phyloP scores from a whole-genome alignment of 2,888 invertebrate genomes.

The Saturnia pavonia region DNA sequence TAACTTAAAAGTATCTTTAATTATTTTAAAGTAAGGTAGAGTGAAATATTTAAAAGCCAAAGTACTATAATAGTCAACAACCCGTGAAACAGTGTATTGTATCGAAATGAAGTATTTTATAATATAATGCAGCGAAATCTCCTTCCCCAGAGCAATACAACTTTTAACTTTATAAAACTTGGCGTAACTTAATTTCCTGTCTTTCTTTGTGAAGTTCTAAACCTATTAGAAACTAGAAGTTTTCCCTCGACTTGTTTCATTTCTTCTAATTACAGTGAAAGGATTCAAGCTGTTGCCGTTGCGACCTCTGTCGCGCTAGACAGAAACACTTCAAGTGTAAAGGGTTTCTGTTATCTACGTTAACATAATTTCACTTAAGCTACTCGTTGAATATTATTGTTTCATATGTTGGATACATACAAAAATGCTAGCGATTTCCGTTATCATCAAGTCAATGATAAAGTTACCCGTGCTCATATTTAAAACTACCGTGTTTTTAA shows the following conservation, averaged over 20 bases:
- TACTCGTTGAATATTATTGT: neutral
- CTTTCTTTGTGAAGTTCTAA: conserved; percentile 4
- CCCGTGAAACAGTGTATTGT: neutral
- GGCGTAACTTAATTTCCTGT: neutral
- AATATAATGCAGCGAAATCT: neutral
- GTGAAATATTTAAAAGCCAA: neutral
- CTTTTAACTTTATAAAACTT: conserved; percentile 8
- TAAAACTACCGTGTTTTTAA: too few relatives aligned
- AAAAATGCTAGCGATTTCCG: too few relatives aligned
- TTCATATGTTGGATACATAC: too few relatives aligned
- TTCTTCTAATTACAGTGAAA: conserved; percentile 7
- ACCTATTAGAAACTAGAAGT: conserved; percentile 10
- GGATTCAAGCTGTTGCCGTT: neutral
- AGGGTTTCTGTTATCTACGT: neutral
- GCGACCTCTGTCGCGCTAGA: neutral
- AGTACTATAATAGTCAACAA: neutral
- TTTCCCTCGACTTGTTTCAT: neutral
- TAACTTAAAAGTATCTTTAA: neutral
- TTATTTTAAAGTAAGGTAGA: neutral
- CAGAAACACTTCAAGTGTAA: neutral
- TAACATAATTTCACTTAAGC: neutral
- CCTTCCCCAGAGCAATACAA: neutral
- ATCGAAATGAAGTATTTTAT: neutral
- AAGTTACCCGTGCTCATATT: too few relatives aligned
- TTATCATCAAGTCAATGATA: too few relatives aligned